These are phyloP conservation scores for Drosophila helvetica DNA, from an alignment of 2,888 invertebrate species.

Conservation along the genomic window DNA sequence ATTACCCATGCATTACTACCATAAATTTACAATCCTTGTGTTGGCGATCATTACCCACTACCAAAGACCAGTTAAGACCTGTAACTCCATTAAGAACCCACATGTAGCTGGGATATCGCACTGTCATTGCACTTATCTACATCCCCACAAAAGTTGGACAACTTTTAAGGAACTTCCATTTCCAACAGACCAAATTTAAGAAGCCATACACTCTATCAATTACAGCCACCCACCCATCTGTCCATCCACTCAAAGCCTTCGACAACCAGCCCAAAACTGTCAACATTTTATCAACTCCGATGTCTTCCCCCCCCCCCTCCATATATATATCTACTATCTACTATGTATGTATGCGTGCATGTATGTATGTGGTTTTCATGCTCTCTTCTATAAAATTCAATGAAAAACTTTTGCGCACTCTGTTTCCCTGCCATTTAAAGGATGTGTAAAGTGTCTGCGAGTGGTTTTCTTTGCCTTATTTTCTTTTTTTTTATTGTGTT, in stretches of 20 bases:
- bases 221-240: constrained; percentile 1
- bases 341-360: constrained; percentile 1
- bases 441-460: constrained; percentile 47
- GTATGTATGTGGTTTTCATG: constrained; percentile 45
- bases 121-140: not conserved
- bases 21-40: no score
- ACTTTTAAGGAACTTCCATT: constrained; percentile 16
- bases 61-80: no score
- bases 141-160: not conserved
- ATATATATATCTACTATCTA: no score
- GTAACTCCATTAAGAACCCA: not conserved
- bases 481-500: not conserved
- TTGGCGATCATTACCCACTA: no score
- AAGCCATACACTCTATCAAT: constrained; percentile 26
- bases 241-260: constrained; percentile 24
- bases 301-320: constrained; percentile 23
- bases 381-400: constrained; percentile 62
- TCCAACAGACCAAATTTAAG: constrained; percentile 11
- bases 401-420: constrained; percentile 65
- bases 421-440: not conserved
- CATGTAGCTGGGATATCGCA: not conserved
- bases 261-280: constrained; percentile 66
- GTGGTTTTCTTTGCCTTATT: constrained; percentile 48
- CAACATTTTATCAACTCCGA: constrained; percentile 72
- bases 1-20: no score